phyloP scores from a whole-genome alignment of 2,888 invertebrate species.

The Drosophila infuscata region DNA sequence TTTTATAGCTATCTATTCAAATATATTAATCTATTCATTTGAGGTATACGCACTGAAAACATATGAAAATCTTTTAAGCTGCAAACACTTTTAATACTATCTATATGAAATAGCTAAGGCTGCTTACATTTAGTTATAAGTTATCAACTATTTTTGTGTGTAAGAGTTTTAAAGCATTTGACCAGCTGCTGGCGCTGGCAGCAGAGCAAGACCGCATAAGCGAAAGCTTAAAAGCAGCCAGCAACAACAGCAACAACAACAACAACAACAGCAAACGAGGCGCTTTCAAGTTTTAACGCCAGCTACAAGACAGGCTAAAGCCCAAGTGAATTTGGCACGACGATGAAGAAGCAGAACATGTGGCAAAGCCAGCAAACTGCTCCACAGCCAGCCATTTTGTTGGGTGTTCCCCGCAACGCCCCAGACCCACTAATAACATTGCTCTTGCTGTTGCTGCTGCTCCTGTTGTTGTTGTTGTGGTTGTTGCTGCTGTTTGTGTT shows the following conservation, averaged over 20 bases:
- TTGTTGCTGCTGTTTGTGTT: constrained; percentile 13
- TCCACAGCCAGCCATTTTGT: constrained; percentile 58
- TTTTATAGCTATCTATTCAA: not conserved
- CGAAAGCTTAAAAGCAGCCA: constrained; percentile 53
- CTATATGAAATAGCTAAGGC: not conserved
- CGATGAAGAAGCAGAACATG: constrained; percentile 22
- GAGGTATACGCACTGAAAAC: not conserved
- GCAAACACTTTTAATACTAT: constrained; percentile 4
- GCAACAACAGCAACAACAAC: constrained; percentile 3
- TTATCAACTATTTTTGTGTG: constrained; percentile 11
- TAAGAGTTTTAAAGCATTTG: constrained; percentile 40
- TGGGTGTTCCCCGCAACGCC: constrained; percentile 19
- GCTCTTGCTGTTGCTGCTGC: constrained; percentile 9
- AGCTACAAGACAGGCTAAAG: constrained; percentile 64
- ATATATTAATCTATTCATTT: not conserved
- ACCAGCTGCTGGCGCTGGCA: constrained; percentile 31
- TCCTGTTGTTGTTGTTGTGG: not conserved
- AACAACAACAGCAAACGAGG: constrained; percentile 23
- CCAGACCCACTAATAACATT: constrained; percentile 24
- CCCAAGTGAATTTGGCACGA: constrained; percentile 65
- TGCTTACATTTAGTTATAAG: constrained; percentile 4
- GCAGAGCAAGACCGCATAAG: constrained; percentile 19
- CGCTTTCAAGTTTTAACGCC: constrained; percentile 68
- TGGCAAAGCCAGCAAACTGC: constrained; percentile 30
- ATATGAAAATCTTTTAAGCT: constrained; percentile 14